A percentile compares a stretch with the other conserved stretches of the same genome.
phyloP scores from a whole-genome alignment of 2,113 vertebrate species.

The Pelmatolapia mariae region DNA sequence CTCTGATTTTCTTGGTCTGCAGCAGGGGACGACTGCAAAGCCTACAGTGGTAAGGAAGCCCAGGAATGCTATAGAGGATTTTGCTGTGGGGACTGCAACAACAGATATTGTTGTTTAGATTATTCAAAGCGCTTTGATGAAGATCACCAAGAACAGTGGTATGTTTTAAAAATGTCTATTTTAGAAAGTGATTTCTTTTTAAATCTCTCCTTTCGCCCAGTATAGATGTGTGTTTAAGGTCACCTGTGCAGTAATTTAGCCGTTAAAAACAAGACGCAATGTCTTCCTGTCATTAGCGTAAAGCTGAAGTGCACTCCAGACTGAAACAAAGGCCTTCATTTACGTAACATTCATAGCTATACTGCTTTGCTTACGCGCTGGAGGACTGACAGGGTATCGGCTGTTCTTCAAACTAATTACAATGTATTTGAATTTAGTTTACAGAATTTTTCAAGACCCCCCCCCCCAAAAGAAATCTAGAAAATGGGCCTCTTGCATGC shows the following conservation, averaged over 20 bases:
- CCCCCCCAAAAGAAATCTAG: background rate
- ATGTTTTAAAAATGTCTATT: background rate
- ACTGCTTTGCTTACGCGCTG: background rate
- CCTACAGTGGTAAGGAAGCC: background rate
- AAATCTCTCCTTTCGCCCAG: background rate
- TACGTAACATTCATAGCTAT: background rate
- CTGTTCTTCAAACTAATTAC: too few species aligned
- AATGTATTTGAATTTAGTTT: background rate
- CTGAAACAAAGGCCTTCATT: background rate
- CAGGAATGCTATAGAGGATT: rapidly evolving
- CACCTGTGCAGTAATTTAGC: background rate
- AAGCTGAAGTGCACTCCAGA: background rate
- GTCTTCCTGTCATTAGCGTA: background rate
- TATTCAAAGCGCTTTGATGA: rapidly evolving
- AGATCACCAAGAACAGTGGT: constrained; percentile 30
- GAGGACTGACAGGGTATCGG: background rate
- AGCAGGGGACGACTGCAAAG: constrained; percentile 10
- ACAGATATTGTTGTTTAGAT: background rate
- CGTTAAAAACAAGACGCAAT: background rate
- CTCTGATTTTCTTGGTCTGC: background rate
- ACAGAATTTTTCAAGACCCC: too few species aligned
- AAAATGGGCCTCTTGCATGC: background rate
- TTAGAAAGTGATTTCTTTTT: too few species aligned
- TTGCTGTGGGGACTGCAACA: constrained; percentile 65
- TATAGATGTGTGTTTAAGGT: background rate